Conservation (phyloP, 2,113 vertebrate genomes). For the Fulica atra region DNA sequence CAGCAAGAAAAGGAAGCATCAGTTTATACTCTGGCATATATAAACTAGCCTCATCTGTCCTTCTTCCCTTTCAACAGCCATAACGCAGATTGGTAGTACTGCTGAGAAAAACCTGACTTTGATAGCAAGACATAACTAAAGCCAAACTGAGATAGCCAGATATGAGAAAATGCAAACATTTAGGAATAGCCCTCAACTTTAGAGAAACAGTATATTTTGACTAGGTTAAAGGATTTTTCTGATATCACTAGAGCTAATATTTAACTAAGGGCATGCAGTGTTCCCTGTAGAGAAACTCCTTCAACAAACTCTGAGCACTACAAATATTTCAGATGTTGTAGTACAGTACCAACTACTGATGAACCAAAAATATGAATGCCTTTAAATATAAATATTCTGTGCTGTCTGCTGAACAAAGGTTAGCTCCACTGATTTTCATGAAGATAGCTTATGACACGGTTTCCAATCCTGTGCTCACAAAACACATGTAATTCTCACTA, state of each 20-base stretch:
- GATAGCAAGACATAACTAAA: background rate
- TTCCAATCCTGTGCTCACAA: background rate
- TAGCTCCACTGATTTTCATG: slow-evolving; percentile 9
- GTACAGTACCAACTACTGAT: background rate
- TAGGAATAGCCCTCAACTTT: background rate
- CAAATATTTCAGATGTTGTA: background rate
- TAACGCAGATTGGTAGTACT: background rate
- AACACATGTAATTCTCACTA: background rate
- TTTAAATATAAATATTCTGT: slow-evolving; percentile 44
- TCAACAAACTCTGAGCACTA: background rate
- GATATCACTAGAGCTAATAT: background rate
- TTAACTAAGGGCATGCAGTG: background rate
- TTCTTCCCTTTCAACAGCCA: background rate
- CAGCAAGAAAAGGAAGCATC: background rate
- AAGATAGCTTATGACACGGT: background rate
- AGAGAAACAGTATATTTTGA: background rate
- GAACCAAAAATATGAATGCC: background rate
- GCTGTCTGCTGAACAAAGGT: background rate
- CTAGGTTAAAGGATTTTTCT: background rate
- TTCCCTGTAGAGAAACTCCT: background rate
- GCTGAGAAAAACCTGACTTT: background rate
- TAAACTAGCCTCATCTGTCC: background rate
- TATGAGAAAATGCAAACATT: background rate
- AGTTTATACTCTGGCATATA: background rate
- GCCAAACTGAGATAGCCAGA: background rate